These are phyloP conservation scores for Diglossa cyanea DNA, from an alignment of 2,797 vertebrate species.

Conservation along the genomic window DNA sequence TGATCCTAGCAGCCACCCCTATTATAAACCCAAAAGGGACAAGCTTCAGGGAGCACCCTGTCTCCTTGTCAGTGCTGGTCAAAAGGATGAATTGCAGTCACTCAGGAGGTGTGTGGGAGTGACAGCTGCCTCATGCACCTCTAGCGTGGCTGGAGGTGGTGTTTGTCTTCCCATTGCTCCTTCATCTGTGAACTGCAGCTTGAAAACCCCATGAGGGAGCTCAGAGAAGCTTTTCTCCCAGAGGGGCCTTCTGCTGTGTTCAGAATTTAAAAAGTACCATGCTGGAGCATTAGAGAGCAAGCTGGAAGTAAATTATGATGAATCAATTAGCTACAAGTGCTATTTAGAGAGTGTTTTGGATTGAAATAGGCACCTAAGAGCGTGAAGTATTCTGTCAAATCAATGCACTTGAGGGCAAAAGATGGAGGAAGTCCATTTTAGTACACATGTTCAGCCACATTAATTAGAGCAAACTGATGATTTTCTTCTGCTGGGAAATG, in stretches of 20 bases:
- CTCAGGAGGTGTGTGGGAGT: not conserved
- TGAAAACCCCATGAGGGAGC: not conserved
- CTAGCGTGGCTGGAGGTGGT: not conserved
- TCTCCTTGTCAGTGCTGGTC: not conserved
- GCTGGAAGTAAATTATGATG: not conserved
- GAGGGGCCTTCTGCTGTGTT: not conserved
- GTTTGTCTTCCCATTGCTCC: not conserved
- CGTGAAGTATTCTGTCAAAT: not conserved
- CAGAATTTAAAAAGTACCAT: not conserved
- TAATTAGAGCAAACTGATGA: not conserved
- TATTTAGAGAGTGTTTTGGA: not conserved
- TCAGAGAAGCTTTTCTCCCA: not conserved
- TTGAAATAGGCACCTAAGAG: not conserved
- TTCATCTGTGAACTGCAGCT: not conserved
- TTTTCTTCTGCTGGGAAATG: not conserved
- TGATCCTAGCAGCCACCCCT: not conserved
- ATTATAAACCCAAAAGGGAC: not conserved
- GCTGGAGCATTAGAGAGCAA: not conserved
- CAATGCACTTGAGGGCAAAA: not conserved
- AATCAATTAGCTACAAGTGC: conserved; percentile 16
- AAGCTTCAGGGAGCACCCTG: not conserved
- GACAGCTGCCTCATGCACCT: not conserved
- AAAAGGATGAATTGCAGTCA: not conserved
- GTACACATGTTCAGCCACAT: not conserved
- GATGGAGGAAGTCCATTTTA: not conserved